Base-by-base conservation (phyloP, 2,797 vertebrate species). In the Urocyon cinereoargenteus region DNA sequence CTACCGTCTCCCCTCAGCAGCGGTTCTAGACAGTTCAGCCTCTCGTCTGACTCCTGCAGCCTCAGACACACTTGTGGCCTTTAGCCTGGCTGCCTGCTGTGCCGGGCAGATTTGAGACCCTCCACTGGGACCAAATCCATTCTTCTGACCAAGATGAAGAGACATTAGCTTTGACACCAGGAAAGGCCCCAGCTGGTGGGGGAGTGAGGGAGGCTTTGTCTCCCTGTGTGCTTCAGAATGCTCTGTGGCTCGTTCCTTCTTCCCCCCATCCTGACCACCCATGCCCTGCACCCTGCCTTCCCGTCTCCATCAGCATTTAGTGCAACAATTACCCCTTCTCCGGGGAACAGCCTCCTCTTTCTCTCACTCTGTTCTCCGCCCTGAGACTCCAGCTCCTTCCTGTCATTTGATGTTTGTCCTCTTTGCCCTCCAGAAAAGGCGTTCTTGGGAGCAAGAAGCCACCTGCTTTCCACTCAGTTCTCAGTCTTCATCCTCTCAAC, bases 41-140 rank as follows among this genome's bases (percentile, higher is more conserved):
- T 89, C 22, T 45, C 34, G 45, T 64, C 14, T 40, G 0, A 18
- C 4, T 85, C n/a, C 49, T 40, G 12, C 57, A 5, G 7, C 51
- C 13, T 72, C 18, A 8, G 8, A 26, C 12, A 6, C 1, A 10
- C 26, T 26, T 6, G 0, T 22, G 55, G n/a, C 4, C 0, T 64
- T 40, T 31, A 82, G 61, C n/a, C n/a, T 85, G 49, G 49, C 82
- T 4, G 6, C 36, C 28, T 86, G 0, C 4, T 18, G 31, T 57
- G 11, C 70, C 57, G 77, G 87, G 36, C 78, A 59, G 49, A 31
- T 75, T 51, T 62, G 21, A 77, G 73, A 51, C 59, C 2, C 2
- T 36, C 7, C 2, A 1, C 1, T 2, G 7, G 45, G 73, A 64
- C 59, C 19, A 5, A 77, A 40, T 53, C 66, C 9, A 22, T 36